Evolutionary conservation across 2,797 vertebrate genomes (phyloP).

Genomic region (Distichodus sexfasciatus): DNA sequence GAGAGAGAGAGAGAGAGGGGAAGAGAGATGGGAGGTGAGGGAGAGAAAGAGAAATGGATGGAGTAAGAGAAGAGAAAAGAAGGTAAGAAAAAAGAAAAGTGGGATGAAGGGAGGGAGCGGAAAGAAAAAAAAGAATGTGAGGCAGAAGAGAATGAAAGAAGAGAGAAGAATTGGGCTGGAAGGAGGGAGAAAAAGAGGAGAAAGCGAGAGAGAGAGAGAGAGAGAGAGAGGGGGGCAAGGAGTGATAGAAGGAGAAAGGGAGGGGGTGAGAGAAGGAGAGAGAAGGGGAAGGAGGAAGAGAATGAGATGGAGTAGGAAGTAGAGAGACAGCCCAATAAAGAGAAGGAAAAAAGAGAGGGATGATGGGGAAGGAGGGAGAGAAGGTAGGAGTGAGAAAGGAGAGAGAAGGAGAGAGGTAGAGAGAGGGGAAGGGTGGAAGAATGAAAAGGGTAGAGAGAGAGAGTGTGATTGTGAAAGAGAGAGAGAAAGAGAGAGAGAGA

Average conservation of each 20-base stretch:
- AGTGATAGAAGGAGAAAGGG: not conserved
- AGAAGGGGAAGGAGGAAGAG: not conserved
- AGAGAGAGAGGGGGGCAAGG: not conserved
- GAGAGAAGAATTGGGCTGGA: not conserved
- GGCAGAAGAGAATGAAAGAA: not conserved
- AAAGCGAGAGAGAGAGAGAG: not conserved
- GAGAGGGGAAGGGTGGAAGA: not conserved
- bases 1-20: not conserved
- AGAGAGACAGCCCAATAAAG: no score
- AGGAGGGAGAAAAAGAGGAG: not conserved
- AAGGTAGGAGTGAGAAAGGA: no score
- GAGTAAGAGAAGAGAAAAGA: not conserved
- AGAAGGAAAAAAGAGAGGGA: not conserved
- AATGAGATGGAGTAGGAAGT: not conserved
- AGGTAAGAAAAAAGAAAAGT: not conserved
- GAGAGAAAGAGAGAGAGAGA: not conserved
- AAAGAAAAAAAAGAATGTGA: not conserved
- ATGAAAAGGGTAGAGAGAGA: no score
- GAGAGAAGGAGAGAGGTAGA: not conserved
- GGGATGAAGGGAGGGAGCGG: not conserved
- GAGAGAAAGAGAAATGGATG: not conserved
- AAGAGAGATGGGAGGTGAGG: not conserved
- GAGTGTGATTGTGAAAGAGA: not conserved
- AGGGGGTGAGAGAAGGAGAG: not conserved
- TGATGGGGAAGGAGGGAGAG: not conserved